Conservation (phyloP, 2,888 invertebrate species). For the Dione vanillae region DNA sequence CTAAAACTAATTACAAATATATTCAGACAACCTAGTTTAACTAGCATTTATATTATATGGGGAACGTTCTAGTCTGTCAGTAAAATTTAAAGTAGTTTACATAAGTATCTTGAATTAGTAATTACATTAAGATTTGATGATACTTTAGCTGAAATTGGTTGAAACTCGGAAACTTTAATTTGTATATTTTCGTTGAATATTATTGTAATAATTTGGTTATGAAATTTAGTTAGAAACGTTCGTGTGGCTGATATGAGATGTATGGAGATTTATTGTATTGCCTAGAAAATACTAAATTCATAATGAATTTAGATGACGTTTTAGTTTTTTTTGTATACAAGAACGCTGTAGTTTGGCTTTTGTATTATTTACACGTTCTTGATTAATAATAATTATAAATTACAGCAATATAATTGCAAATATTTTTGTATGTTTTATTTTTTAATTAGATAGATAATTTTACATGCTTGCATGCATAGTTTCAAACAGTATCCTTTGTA, state of each 20-base stretch:
- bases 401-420: too few species aligned
- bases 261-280: neutral
- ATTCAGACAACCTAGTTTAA: conserved; percentile 10
- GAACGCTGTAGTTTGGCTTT: too few species aligned
- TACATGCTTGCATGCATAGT: too few species aligned
- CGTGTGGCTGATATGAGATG: neutral
- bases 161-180: neutral
- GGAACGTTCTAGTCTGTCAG: neutral
- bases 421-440: too few species aligned
- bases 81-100: conserved; percentile 19
- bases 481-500: too few species aligned
- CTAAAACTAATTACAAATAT: conserved; percentile 16
- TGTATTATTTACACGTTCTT: too few species aligned
- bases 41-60: neutral
- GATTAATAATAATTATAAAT: too few species aligned
- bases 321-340: too few species aligned
- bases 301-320: too few species aligned
- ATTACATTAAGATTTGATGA: conserved; percentile 20
- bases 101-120: neutral
- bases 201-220: neutral
- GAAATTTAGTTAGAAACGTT: neutral
- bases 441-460: too few species aligned
- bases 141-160: neutral
- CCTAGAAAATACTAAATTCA: too few species aligned
- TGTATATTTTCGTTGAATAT: neutral